Conservation (phyloP, 2,113 vertebrate species). For the Semicossyphus pulcher region DNA sequence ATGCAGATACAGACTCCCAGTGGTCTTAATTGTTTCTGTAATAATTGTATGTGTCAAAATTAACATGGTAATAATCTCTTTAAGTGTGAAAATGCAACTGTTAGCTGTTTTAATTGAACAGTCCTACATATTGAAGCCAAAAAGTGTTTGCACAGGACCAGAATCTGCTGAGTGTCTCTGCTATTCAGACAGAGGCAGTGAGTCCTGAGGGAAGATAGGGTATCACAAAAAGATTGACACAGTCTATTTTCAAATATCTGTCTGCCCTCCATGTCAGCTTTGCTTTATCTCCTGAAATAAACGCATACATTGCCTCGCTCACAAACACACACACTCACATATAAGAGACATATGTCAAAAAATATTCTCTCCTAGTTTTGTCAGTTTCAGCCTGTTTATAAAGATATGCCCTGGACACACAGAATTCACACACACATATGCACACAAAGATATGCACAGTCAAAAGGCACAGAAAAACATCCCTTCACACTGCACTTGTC, state of each 20-base stretch:
- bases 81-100: background rate
- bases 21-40: background rate
- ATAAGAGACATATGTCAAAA: conserved; percentile 33
- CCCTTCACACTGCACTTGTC: conserved; percentile 17
- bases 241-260: conserved; percentile 47
- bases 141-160: background rate
- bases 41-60: too few species aligned
- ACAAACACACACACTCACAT: conserved; percentile 1
- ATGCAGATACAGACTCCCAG: background rate
- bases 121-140: background rate
- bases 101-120: background rate
- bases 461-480: background rate
- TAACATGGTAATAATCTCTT: background rate
- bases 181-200: conserved; percentile 4
- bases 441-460: background rate
- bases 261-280: conserved; percentile 36
- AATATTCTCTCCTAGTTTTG: conserved; percentile 6
- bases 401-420: conserved; percentile 15
- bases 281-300: conserved; percentile 23
- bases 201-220: conserved; percentile 26
- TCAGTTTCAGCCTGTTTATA: conserved; percentile 16
- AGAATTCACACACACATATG: conserved; percentile 9
- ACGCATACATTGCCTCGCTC: conserved; percentile 3
- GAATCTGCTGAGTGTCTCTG: conserved; percentile 10
- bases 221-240: conserved; percentile 51